Percentiles rank a stretch among this genome's conserved stretches.
phyloP scores from a whole-genome alignment of 1,140 invertebrate species.

The Calephelis nemesis region DNA sequence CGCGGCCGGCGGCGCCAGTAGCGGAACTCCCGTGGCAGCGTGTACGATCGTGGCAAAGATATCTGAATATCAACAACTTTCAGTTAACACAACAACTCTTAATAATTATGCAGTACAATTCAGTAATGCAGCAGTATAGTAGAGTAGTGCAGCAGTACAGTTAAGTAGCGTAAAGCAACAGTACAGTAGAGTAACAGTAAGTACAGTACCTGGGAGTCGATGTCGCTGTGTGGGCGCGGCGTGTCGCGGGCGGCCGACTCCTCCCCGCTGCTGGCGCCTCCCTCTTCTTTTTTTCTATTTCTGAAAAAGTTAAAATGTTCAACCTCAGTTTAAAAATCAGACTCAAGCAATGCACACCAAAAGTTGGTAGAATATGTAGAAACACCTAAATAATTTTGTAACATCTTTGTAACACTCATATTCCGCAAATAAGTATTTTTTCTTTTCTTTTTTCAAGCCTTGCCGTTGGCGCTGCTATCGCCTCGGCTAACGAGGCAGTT shows the following conservation, averaged over 20 bases:
- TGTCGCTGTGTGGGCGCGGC: constrained; percentile 82
- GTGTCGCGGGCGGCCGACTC: constrained; percentile 59
- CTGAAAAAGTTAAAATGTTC: constrained; percentile 25
- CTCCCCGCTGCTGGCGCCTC: constrained; percentile 57
- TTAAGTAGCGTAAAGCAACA: too few species aligned
- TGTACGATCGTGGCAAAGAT: constrained; percentile 90
- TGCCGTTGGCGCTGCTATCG: too few species aligned
- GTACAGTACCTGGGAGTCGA: constrained; percentile 84
- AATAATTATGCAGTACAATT: too few species aligned
- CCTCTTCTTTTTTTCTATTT: constrained; percentile 66
- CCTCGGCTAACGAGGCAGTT: too few species aligned
- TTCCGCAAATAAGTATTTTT: too few species aligned
- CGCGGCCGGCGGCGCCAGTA: constrained; percentile 84
- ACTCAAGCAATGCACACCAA: too few species aligned
- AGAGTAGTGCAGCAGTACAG: too few species aligned
- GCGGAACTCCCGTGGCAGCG: constrained; percentile 90
- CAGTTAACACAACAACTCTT: not conserved
- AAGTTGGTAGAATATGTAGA: too few species aligned
- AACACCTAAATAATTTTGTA: too few species aligned
- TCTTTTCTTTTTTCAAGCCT: too few species aligned
- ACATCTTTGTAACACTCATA: too few species aligned
- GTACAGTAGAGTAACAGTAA: not conserved
- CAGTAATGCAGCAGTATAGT: not conserved
- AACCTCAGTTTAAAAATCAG: too few species aligned
- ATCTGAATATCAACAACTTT: constrained; percentile 69